Percentiles rank a stretch among this genome's conserved stretches.
Conservation (phyloP, 1,140 invertebrate species). For the Acromyrmex charruanus region DNA sequence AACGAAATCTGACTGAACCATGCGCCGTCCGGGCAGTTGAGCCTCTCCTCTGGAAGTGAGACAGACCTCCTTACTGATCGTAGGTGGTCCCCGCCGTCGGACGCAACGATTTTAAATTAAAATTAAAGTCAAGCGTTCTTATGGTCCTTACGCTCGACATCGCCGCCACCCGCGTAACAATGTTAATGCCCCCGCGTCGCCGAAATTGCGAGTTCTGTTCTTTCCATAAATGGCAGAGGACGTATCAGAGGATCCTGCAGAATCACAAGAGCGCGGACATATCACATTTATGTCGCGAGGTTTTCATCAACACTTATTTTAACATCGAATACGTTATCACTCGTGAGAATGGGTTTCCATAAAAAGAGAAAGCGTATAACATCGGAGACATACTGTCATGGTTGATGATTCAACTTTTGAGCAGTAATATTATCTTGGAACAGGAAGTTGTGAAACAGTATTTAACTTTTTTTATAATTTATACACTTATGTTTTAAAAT, state of each 20-base stretch:
- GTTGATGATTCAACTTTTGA: constrained; percentile 26
- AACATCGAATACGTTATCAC: constrained; percentile 33
- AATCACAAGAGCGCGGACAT: constrained; percentile 30
- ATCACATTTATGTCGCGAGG: constrained; percentile 44
- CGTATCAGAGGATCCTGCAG: constrained; percentile 9
- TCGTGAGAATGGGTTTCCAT: neutral
- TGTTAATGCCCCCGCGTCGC: constrained; percentile 80
- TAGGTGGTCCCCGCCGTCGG: constrained; percentile 83
- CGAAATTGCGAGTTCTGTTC: constrained; percentile 79
- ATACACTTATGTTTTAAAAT: neutral
- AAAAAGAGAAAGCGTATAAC: constrained; percentile 1
- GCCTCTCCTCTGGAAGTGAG: constrained; percentile 71
- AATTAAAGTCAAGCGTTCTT: constrained; percentile 84
- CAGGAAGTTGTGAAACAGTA: neutral
- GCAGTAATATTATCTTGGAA: neutral
- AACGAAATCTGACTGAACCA: constrained; percentile 71
- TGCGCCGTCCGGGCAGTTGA: constrained; percentile 64
- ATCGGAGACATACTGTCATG: neutral
- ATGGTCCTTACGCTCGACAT: constrained; percentile 77
- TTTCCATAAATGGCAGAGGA: constrained; percentile 23
- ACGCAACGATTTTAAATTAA: constrained; percentile 85
- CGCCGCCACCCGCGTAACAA: constrained; percentile 81
- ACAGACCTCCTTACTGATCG: constrained; percentile 78
- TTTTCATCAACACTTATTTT: constrained; percentile 63
- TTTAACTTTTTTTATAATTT: constrained; percentile 13